phyloP scores from a whole-genome alignment of 2,888 invertebrate species.

The Cerastoderma edule region DNA sequence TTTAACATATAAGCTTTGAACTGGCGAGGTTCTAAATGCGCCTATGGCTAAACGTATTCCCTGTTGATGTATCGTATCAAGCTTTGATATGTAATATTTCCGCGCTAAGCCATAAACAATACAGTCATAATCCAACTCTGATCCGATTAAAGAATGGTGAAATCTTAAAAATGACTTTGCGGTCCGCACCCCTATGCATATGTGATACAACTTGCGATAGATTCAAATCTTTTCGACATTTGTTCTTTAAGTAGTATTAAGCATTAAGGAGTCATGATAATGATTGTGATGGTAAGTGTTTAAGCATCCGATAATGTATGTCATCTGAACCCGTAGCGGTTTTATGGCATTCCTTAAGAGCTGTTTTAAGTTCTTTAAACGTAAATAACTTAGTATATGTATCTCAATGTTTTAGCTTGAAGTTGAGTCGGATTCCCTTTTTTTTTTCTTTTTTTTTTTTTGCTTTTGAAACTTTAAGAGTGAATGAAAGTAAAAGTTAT shows the following conservation, averaged over 20 bases:
- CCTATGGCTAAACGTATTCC: conserved; percentile 38
- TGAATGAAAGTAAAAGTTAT: neutral
- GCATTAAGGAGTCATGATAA: neutral
- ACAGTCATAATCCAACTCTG: conserved; percentile 52
- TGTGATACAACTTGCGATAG: conserved; percentile 40
- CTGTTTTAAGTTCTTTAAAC: neutral
- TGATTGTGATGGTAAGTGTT: neutral
- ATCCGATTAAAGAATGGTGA: conserved; percentile 37
- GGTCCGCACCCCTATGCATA: conserved; percentile 43
- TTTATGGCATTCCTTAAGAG: neutral
- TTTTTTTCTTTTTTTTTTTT: neutral
- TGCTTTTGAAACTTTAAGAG: neutral
- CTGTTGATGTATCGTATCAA: conserved; percentile 54
- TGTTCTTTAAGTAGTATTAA: conserved; percentile 21
- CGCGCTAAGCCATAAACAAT: conserved; percentile 49
- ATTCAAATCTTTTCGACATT: conserved; percentile 49
- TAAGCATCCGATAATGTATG: neutral
- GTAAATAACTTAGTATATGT: neutral
- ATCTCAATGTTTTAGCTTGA: neutral
- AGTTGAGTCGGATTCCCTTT: neutral
- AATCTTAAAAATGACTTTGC: conserved; percentile 27
- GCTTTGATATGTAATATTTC: conserved; percentile 36
- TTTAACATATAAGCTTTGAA: conserved; percentile 39
- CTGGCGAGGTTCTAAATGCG: conserved; percentile 36
- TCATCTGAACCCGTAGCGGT: neutral